Percentiles rank a stretch among this genome's conserved stretches.
These are phyloP conservation scores for Strigamia transsilvanica DNA, from an alignment of 2,888 invertebrate species.

Conservation along the genomic window DNA sequence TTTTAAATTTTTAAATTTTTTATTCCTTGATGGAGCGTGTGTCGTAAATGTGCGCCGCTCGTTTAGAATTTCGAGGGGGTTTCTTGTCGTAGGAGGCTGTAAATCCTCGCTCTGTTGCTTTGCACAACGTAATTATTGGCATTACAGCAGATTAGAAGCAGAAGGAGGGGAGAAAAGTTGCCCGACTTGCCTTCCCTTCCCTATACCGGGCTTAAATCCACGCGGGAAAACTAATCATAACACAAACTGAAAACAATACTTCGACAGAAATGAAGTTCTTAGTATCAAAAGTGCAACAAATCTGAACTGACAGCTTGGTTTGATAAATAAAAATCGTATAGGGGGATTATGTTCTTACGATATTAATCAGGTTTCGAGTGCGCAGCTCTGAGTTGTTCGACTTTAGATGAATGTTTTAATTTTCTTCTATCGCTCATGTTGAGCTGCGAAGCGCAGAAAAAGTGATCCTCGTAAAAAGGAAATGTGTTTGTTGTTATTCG, in stretches of 20 bases:
- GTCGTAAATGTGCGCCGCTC: conserved; percentile 22
- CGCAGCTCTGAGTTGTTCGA: not conserved
- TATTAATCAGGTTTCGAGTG: conserved; percentile 26
- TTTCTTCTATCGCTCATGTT: not conserved
- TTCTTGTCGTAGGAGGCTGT: conserved; percentile 31
- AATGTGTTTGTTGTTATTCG: conserved; percentile 23
- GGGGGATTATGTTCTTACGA: not conserved
- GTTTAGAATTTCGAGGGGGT: conserved; percentile 11
- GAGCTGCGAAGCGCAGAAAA: not conserved
- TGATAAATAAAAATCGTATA: not conserved
- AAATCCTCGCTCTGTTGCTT: conserved; percentile 49
- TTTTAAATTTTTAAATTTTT: not conserved
- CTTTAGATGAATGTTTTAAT: conserved; percentile 35
- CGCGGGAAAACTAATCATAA: conserved; percentile 25
- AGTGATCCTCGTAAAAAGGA: not conserved
- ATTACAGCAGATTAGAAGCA: conserved; percentile 47
- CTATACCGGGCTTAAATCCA: conserved; percentile 16
- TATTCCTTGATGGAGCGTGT: conserved; percentile 9
- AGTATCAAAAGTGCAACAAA: too few species aligned
- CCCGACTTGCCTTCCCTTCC: not conserved
- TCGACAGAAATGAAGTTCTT: not conserved
- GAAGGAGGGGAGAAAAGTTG: conserved; percentile 30
- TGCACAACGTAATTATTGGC: conserved; percentile 49
- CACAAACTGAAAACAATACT: conserved; percentile 30
- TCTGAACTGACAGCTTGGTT: too few species aligned